These are phyloP conservation scores for Drosophila gaucha DNA, from an alignment of 2,888 invertebrate species.

Conservation along the genomic window DNA sequence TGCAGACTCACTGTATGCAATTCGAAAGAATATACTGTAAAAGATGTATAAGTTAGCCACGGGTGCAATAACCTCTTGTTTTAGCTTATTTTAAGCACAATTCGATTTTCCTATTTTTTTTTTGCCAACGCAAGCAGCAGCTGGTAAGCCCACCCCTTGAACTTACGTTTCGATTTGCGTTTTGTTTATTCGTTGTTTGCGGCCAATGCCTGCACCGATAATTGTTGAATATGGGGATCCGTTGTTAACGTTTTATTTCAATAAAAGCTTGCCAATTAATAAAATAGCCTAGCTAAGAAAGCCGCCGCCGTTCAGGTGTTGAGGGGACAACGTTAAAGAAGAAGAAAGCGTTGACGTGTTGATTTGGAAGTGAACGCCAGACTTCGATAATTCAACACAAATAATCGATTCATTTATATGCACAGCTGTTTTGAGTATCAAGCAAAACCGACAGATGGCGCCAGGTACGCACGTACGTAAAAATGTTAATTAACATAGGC, in stretches of 20 bases:
- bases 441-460: slow-evolving; percentile 24
- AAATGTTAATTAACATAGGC: slow-evolving; percentile 18
- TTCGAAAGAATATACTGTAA: background rate
- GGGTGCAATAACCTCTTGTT: slow-evolving; percentile 40
- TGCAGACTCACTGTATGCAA: slow-evolving; percentile 23
- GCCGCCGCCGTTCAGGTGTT: slow-evolving; percentile 56
- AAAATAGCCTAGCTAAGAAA: slow-evolving; percentile 26
- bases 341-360: slow-evolving; percentile 68
- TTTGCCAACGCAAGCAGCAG: slow-evolving; percentile 76
- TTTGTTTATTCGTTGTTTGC: slow-evolving; percentile 17
- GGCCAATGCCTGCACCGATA: slow-evolving; percentile 10
- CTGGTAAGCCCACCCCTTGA: slow-evolving; percentile 36
- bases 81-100: slow-evolving; percentile 22
- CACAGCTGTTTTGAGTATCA: slow-evolving; percentile 9
- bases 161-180: slow-evolving; percentile 52
- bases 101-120: slow-evolving; percentile 13
- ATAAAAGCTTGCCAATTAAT: slow-evolving; percentile 25
- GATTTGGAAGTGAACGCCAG: slow-evolving; percentile 51
- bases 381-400: slow-evolving; percentile 25
- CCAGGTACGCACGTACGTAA: slow-evolving; percentile 7
- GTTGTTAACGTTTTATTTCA: slow-evolving; percentile 38
- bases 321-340: slow-evolving; percentile 37
- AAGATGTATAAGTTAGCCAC: background rate
- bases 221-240: background rate
- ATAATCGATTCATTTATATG: background rate